Percentiles rank a stretch among this genome's conserved stretches.
Evolutionary conservation across 2,113 vertebrate genomes (phyloP).

Genomic region (Poeciliopsis retropinna): DNA sequence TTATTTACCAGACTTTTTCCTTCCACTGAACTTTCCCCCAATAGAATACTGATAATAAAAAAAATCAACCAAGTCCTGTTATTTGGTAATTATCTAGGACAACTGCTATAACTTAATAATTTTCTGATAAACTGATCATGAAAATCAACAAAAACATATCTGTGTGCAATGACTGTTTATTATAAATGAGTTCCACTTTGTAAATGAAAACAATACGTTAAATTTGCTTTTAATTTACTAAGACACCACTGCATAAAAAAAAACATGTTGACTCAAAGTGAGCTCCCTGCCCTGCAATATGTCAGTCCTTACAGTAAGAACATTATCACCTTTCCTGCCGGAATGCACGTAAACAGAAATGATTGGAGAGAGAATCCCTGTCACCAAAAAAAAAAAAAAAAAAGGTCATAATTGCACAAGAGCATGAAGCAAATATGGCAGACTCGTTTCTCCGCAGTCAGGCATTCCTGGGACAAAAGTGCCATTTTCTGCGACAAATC

Average conservation of each 20-base stretch:
- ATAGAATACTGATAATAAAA: no score
- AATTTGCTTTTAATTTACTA: no score
- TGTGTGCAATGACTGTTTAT: no score
- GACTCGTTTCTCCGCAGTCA: constrained; percentile 51
- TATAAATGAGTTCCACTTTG: no score
- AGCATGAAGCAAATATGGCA: constrained; percentile 52
- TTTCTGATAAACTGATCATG: no score
- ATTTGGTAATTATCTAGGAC: no score
- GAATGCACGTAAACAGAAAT: not conserved
- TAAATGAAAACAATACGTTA: no score
- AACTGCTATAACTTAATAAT: no score
- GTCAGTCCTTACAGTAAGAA: not conserved
- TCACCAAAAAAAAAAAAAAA: not conserved
- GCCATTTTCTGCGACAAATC: constrained; percentile 80
- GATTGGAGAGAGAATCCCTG: constrained; percentile 5
- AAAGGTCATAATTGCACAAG: constrained; percentile 23
- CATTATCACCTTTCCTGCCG: not conserved
- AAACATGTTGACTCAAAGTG: not conserved
- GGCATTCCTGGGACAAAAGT: constrained; percentile 70
- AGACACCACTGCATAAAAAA: not conserved
- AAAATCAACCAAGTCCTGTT: no score
- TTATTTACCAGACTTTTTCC: no score
- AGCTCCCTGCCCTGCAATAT: not conserved
- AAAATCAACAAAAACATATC: no score
- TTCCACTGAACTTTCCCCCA: no score